Conservation (phyloP, 2,888 invertebrate genomes). For the Lagria hirta region DNA sequence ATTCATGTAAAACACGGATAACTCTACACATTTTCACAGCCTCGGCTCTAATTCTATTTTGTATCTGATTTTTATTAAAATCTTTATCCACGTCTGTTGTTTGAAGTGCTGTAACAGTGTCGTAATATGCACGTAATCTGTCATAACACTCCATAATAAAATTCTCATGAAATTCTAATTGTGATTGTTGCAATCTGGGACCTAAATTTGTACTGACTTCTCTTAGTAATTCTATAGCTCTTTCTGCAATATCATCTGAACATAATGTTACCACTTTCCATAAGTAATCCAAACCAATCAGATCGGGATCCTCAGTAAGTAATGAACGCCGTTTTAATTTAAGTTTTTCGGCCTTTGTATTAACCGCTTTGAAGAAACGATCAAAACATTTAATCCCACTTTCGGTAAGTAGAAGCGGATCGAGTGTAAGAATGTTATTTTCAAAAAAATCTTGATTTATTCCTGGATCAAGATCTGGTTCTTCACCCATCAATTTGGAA, state of each 20-base stretch:
- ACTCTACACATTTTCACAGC: conserved; percentile 89
- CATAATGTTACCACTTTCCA: conserved; percentile 85
- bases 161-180: conserved; percentile 84
- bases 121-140: conserved; percentile 81
- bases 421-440: conserved; percentile 87
- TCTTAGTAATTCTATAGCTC: conserved; percentile 87
- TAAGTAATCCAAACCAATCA: conserved; percentile 94
- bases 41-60: conserved; percentile 62
- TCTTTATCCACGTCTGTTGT: conserved; percentile 58
- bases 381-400: conserved; percentile 91
- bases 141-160: conserved; percentile 92
- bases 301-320: conserved; percentile 89
- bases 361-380: conserved; percentile 92
- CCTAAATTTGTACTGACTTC: conserved; percentile 94
- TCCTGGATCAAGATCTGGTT: conserved; percentile 94
- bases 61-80: conserved; percentile 53
- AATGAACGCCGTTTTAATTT: conserved; percentile 82
- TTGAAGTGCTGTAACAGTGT: conserved; percentile 71
- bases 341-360: conserved; percentile 91
- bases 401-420: conserved; percentile 88
- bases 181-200: conserved; percentile 75
- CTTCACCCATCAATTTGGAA: conserved; percentile 94
- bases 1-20: conserved; percentile 91
- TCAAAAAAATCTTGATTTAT: conserved; percentile 96
- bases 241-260: conserved; percentile 88